Evolutionary conservation across 2,797 vertebrate species (phyloP).

Genomic region (Limnodromus scolopaceus): DNA sequence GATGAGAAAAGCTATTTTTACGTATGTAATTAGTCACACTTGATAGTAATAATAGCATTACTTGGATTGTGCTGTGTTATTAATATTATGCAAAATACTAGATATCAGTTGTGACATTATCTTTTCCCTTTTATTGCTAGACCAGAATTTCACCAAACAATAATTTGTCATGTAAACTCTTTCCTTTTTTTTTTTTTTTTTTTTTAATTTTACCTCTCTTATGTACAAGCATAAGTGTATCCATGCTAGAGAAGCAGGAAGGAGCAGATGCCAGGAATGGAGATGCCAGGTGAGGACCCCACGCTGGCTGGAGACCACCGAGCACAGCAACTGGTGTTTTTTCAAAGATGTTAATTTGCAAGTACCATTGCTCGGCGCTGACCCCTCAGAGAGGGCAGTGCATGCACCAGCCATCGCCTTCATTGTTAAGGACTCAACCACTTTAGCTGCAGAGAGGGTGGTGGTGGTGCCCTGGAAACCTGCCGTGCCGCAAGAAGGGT

Average conservation of each 20-base stretch:
- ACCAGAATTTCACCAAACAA: conserved; percentile 35
- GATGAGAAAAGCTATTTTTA: conserved; percentile 26
- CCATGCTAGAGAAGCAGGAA: background rate
- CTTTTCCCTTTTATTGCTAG: background rate
- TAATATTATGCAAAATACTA: conserved; percentile 51
- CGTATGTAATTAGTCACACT: conserved; percentile 59
- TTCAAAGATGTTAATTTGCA: background rate
- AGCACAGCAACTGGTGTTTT: background rate
- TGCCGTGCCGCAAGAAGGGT: background rate
- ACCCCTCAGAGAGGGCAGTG: background rate
- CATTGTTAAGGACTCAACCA: background rate
- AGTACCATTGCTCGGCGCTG: background rate
- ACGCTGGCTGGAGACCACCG: background rate
- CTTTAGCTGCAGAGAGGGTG: background rate
- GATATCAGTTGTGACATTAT: background rate
- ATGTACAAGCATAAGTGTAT: background rate
- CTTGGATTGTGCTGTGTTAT: conserved; percentile 33
- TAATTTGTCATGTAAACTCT: background rate
- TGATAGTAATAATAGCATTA: conserved; percentile 31
- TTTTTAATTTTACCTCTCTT: background rate
- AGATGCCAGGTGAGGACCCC: background rate
- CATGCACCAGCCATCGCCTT: too few species aligned
- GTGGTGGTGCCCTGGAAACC: background rate
- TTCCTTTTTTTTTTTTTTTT: background rate
- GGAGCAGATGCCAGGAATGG: background rate